phyloP scores from a whole-genome alignment of 2,113 vertebrate genomes.

The Numenius arquata region DNA sequence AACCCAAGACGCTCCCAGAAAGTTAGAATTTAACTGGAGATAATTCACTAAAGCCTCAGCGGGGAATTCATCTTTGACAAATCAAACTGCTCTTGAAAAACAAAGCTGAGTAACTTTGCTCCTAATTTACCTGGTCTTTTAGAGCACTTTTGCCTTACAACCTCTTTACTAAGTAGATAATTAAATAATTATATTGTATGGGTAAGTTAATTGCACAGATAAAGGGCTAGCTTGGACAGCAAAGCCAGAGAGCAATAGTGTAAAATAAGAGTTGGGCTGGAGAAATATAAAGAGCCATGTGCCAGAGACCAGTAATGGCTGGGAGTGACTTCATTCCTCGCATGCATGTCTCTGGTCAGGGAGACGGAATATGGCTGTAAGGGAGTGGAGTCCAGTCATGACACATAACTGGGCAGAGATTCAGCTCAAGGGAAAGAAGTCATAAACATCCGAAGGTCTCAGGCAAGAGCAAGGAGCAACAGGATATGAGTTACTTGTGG shows the following conservation, averaged over 20 bases:
- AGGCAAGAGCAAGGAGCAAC: not conserved
- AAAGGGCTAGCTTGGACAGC: not conserved
- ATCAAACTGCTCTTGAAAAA: not conserved
- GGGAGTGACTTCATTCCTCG: conserved; percentile 42
- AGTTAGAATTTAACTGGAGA: not conserved
- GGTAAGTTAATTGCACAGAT: not conserved
- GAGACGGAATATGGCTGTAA: not conserved
- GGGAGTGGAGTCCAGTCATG: not conserved
- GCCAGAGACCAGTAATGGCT: conserved; percentile 15
- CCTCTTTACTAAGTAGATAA: not conserved
- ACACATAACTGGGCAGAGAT: conserved; percentile 19
- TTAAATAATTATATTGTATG: not conserved
- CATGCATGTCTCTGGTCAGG: not conserved
- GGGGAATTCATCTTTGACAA: not conserved
- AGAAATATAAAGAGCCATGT: not conserved
- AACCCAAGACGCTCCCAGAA: not conserved
- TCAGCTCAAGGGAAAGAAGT: conserved; percentile 1
- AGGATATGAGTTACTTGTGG: not conserved
- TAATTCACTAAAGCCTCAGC: not conserved
- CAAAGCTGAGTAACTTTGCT: not conserved
- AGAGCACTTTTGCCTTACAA: not conserved
- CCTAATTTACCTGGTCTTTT: not conserved
- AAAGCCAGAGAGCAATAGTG: not conserved
- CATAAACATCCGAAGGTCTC: conserved; percentile 18
- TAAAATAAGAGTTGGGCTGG: not conserved